These are phyloP conservation scores for Progne subis DNA, from an alignment of 2,113 vertebrate genomes.

Conservation along the genomic window DNA sequence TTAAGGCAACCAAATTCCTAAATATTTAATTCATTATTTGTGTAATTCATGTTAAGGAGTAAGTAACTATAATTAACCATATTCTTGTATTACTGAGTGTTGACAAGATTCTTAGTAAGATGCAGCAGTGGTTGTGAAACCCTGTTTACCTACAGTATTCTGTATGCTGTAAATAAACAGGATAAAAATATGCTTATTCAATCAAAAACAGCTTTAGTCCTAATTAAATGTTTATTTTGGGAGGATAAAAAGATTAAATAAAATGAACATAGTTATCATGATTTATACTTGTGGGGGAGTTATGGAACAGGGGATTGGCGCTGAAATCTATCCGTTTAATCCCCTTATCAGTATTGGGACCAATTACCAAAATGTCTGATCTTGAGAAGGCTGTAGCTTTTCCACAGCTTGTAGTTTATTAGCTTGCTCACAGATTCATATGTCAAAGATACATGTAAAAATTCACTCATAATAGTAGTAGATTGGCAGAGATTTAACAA, in stretches of 20 bases:
- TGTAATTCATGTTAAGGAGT: not conserved
- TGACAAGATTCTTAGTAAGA: not conserved
- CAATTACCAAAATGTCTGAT: constrained; percentile 72
- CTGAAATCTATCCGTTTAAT: constrained; percentile 67
- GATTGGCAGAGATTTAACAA: constrained; percentile 77
- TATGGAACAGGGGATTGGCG: not conserved
- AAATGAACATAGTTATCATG: not conserved
- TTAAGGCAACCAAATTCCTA: not conserved
- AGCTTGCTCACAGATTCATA: constrained; percentile 67
- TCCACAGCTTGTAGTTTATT: constrained; percentile 67
- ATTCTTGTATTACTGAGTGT: not conserved
- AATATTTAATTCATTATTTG: not conserved
- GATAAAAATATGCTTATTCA: not conserved
- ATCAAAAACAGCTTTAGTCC: not conserved
- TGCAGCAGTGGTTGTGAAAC: not conserved
- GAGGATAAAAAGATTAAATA: constrained; percentile 5
- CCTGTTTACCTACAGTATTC: not conserved
- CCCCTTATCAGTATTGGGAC: constrained; percentile 71
- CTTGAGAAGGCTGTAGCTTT: constrained; percentile 63
- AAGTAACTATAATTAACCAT: not conserved
- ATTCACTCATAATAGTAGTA: constrained; percentile 73
- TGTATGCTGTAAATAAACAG: not conserved
- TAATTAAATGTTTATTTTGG: constrained; percentile 8
- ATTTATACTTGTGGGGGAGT: not conserved
- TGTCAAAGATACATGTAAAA: constrained; percentile 80